A percentile compares a stretch with the other conserved stretches of the same genome.
Evolutionary conservation across 30 jellyfish, hydroid and myxozoan genomes (phyloP).

Genomic region (Cassiopea andromeda): DNA sequence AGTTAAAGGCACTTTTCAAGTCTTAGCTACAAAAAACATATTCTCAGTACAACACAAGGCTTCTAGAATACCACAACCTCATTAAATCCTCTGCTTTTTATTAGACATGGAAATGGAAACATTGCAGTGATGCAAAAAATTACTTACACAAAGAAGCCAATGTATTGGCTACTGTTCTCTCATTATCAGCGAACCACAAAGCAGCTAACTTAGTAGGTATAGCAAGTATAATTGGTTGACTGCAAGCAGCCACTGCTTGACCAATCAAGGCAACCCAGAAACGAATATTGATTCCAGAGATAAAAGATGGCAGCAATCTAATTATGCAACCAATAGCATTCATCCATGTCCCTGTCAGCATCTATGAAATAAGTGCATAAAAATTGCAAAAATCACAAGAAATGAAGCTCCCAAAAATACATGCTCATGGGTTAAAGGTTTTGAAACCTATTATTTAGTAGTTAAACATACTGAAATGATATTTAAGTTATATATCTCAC

Average conservation of each 20-base stretch:
- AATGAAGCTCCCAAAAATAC: neutral
- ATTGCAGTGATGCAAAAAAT: neutral
- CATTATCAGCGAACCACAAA: conserved; percentile 97
- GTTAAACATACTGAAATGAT: neutral
- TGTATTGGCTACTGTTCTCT: conserved; percentile 93
- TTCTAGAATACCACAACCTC: neutral
- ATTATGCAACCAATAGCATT: conserved; percentile 85
- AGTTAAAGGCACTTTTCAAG: too few relatives aligned
- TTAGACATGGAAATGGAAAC: neutral
- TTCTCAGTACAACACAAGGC: too few relatives aligned
- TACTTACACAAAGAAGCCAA: conserved; percentile 88
- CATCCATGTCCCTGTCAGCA: conserved; percentile 77
- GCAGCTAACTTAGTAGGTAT: conserved; percentile 99
- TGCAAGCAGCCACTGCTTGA: conserved; percentile 76
- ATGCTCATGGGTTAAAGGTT: too few relatives aligned
- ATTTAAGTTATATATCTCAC: conserved; percentile 30
- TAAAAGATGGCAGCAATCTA: conserved; percentile 71
- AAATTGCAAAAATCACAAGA: too few relatives aligned
- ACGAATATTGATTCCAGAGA: neutral
- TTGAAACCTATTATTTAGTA: too few relatives aligned
- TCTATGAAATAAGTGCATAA: conserved; percentile 30
- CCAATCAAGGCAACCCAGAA: conserved; percentile 86
- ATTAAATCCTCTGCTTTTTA: neutral
- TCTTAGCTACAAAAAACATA: too few relatives aligned
- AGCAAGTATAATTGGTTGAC: conserved; percentile 89